Evolutionary conservation across 2,113 vertebrate genomes (phyloP).

Genomic region (Ochotona princeps): DNA sequence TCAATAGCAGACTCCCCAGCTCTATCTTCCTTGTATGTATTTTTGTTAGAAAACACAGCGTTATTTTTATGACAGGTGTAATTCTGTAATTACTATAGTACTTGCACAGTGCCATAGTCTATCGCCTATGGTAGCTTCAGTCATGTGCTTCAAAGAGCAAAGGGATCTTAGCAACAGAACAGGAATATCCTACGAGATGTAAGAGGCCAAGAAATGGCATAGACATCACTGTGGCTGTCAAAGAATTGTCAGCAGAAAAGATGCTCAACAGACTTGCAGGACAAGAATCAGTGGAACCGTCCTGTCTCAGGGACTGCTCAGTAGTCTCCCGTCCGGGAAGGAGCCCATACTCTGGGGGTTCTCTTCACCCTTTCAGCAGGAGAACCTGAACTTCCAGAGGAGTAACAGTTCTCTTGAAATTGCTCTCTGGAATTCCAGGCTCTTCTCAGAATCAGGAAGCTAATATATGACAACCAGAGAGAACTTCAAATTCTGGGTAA

Average conservation of each 20-base stretch:
- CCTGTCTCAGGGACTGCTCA: not conserved
- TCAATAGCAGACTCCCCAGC: not conserved
- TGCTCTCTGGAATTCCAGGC: not conserved
- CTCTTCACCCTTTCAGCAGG: not conserved
- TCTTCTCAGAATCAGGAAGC: not conserved
- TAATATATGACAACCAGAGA: not conserved
- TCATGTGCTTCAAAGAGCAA: not conserved
- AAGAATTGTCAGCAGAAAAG: not conserved
- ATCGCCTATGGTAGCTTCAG: not conserved
- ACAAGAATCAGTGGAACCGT: not conserved
- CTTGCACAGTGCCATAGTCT: not conserved
- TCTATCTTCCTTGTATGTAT: not conserved
- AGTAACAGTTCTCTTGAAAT: not conserved
- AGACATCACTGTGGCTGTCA: not conserved
- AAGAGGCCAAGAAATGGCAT: not conserved
- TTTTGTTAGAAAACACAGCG: not conserved
- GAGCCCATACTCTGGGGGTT: not conserved
- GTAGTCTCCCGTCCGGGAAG: not conserved
- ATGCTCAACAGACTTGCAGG: not conserved
- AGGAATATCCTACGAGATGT: not conserved
- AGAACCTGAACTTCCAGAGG: not conserved
- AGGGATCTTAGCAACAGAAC: not conserved
- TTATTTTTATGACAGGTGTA: not conserved
- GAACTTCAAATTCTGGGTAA: not conserved
- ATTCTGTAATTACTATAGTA: constrained; percentile 4